Conservation (phyloP, 2,113 vertebrate genomes). For the Sula dactylatra region DNA sequence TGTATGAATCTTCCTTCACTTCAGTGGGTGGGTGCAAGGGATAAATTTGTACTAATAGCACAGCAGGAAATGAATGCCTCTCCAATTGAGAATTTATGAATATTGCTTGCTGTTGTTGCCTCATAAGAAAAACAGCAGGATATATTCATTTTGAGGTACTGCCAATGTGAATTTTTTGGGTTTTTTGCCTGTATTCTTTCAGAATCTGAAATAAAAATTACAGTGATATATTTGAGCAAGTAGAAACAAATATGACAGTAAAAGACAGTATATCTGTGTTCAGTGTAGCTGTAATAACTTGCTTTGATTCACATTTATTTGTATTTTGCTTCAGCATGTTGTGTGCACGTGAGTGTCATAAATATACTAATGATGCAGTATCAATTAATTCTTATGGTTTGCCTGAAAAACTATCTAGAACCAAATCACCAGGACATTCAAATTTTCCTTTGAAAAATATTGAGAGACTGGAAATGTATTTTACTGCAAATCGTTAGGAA, state of each 20-base stretch:
- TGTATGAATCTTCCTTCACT: background rate
- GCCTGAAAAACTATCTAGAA: background rate
- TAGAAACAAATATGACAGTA: background rate
- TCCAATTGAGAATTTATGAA: background rate
- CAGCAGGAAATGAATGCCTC: background rate
- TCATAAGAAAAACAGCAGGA: background rate
- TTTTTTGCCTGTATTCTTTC: background rate
- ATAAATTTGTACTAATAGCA: background rate
- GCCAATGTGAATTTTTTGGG: background rate
- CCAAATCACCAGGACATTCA: background rate
- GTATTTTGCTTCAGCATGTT: background rate
- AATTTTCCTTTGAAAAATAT: background rate
- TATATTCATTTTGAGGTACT: background rate
- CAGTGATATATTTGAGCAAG: background rate
- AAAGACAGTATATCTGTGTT: background rate
- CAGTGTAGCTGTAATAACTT: background rate
- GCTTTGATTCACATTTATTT: background rate
- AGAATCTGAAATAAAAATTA: background rate
- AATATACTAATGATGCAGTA: background rate
- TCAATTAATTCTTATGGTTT: background rate
- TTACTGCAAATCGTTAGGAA: background rate
- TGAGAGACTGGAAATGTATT: background rate
- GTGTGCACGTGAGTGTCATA: background rate
- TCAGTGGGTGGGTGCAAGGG: background rate
- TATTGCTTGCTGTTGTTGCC: background rate